Evolutionary conservation across 2,797 vertebrate genomes (phyloP).

Genomic region (Aphelocoma californica): DNA sequence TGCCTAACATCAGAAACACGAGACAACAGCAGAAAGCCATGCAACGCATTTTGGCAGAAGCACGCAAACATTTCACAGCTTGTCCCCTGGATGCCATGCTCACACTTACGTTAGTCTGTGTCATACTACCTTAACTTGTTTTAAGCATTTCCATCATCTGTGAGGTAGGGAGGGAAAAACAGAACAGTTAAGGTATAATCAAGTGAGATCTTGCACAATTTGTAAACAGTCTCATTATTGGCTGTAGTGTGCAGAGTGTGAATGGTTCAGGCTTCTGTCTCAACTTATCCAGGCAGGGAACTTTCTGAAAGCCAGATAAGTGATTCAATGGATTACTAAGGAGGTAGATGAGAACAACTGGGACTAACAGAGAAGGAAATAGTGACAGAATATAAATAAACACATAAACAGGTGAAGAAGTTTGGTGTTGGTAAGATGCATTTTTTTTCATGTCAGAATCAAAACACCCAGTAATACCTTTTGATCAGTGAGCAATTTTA

Average conservation of each 20-base stretch:
- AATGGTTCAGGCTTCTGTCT: not conserved
- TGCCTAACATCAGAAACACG: conserved; percentile 57
- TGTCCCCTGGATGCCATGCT: conserved; percentile 70
- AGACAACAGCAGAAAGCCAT: conserved; percentile 70
- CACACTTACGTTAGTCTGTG: conserved; percentile 76
- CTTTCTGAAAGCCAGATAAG: not conserved
- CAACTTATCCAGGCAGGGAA: not conserved
- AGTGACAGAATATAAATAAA: conserved; percentile 1
- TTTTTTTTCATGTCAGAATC: not conserved
- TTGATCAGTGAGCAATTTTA: not conserved
- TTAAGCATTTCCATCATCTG: conserved; percentile 85
- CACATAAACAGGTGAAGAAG: not conserved
- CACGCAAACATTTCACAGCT: conserved; percentile 57
- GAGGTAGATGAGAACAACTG: not conserved
- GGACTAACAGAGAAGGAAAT: not conserved
- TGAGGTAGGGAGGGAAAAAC: conserved; percentile 78
- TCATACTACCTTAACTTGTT: conserved; percentile 77
- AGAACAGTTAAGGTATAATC: conserved; percentile 72
- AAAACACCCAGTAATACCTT: not conserved
- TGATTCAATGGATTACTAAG: not conserved
- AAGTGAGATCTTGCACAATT: conserved; percentile 34
- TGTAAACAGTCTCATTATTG: not conserved
- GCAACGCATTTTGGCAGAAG: conserved; percentile 71
- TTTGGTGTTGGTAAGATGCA: not conserved
- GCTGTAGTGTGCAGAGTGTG: not conserved